A percentile compares a stretch with the other conserved stretches of the same genome.
Evolutionary conservation across 2,797 vertebrate species (phyloP).

Genomic region (Artibeus jamaicensis): DNA sequence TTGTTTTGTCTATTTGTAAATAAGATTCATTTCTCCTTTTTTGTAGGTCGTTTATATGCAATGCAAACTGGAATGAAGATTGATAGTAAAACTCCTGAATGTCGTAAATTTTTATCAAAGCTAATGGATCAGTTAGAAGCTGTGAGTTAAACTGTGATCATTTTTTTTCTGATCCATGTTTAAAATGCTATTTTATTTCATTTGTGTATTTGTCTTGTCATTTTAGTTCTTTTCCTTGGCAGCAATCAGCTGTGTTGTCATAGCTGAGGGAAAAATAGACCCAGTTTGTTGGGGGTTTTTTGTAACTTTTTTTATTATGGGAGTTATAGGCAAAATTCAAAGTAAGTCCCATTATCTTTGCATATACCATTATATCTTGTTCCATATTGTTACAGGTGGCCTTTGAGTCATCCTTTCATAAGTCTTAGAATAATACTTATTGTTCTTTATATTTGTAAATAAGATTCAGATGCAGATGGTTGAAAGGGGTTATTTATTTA

Average conservation of each 20-base stretch:
- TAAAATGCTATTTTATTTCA: constrained; percentile 11
- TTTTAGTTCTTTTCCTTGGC: background rate
- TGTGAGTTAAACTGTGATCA: constrained; percentile 83
- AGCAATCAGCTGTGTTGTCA: background rate
- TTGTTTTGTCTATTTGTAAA: constrained; percentile 33
- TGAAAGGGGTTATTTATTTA: background rate
- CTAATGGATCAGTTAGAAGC: constrained; percentile 97
- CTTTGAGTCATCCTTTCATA: background rate
- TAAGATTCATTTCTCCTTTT: constrained; percentile 44
- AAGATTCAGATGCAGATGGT: background rate
- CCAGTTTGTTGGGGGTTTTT: background rate
- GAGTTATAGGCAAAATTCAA: background rate
- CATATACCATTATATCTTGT: background rate
- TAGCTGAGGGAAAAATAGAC: background rate
- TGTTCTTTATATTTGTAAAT: too few relatives aligned
- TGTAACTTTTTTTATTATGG: background rate
- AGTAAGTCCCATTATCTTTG: background rate
- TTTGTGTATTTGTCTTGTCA: background rate
- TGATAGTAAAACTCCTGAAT: constrained; percentile 96
- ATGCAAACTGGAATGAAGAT: constrained; percentile 99
- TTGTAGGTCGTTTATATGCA: constrained; percentile 93
- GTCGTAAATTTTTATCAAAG: constrained; percentile 94
- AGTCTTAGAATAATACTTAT: background rate
- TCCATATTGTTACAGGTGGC: background rate
- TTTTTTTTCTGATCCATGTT: constrained; percentile 35